A percentile compares a stretch with the other conserved stretches of the same genome.
These are phyloP conservation scores for Pongo abelii DNA, from an alignment of 2,113 vertebrate genomes.

Conservation along the genomic window DNA sequence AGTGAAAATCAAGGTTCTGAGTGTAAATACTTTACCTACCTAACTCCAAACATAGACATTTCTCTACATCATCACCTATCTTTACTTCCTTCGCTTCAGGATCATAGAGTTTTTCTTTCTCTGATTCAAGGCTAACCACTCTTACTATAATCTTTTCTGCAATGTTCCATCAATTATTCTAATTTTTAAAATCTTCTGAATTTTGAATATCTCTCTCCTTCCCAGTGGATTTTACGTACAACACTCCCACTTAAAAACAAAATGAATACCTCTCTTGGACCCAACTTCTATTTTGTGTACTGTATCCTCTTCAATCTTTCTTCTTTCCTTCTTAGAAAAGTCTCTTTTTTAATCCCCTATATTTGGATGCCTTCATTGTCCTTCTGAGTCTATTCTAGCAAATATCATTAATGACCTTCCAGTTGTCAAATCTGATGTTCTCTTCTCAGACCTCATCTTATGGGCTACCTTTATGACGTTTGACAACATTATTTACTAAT, in stretches of 20 bases:
- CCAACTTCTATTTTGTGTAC: background rate
- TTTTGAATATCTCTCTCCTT: background rate
- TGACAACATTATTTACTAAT: background rate
- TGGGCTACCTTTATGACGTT: background rate
- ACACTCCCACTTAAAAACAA: background rate
- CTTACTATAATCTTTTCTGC: background rate
- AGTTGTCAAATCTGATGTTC: background rate
- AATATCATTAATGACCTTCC: background rate
- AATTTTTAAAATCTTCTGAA: background rate
- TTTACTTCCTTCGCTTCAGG: background rate
- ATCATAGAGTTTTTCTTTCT: background rate
- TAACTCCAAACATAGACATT: background rate
- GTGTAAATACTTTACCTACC: background rate
- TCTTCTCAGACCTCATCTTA: background rate
- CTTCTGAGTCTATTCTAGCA: background rate
- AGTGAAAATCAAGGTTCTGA: background rate
- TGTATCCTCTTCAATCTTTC: background rate
- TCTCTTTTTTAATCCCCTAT: background rate
- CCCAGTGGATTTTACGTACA: background rate
- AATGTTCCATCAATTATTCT: background rate
- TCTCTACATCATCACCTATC: background rate
- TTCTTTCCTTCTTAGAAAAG: background rate
- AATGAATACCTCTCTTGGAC: background rate
- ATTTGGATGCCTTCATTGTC: background rate
- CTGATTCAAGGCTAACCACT: background rate